phyloP scores from a whole-genome alignment of 1,140 invertebrate genomes.

The Rhynchophorus ferrugineus region DNA sequence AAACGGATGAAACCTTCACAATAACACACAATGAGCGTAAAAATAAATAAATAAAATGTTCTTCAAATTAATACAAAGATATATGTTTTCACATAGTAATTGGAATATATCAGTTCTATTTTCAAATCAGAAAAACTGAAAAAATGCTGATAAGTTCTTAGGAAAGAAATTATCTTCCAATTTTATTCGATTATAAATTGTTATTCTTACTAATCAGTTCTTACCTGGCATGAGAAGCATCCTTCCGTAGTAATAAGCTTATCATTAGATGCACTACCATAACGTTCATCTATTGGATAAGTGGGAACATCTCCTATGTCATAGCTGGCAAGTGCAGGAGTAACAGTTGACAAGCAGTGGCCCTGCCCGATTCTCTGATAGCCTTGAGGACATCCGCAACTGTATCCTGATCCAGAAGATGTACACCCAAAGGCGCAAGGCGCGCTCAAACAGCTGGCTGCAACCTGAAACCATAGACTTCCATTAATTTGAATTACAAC shows the following conservation, averaged over 20 bases:
- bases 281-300: slow-evolving; percentile 51
- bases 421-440: slow-evolving; percentile 74
- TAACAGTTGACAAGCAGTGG: slow-evolving; percentile 73
- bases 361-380: slow-evolving; percentile 60
- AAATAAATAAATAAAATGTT: too few species aligned
- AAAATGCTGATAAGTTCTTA: too few species aligned
- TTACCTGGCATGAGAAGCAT: slow-evolving; percentile 82
- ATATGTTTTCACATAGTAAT: too few species aligned
- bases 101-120: too few species aligned
- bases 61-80: too few species aligned
- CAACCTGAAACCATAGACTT: slow-evolving; percentile 58
- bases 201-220: too few species aligned
- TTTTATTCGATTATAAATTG: too few species aligned
- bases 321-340: slow-evolving; percentile 47
- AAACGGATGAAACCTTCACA: too few species aligned
- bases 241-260: slow-evolving; percentile 80
- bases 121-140: too few species aligned
- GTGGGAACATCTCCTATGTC: slow-evolving; percentile 63
- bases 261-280: slow-evolving; percentile 44
- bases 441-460: slow-evolving; percentile 57
- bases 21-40: too few species aligned
- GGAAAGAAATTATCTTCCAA: too few species aligned
- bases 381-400: slow-evolving; percentile 73
- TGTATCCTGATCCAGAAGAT: slow-evolving; percentile 54
- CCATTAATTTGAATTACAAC: too few species aligned